Base-by-base conservation (phyloP, 2,888 invertebrate genomes). In the Cosmopolites sordidus region DNA sequence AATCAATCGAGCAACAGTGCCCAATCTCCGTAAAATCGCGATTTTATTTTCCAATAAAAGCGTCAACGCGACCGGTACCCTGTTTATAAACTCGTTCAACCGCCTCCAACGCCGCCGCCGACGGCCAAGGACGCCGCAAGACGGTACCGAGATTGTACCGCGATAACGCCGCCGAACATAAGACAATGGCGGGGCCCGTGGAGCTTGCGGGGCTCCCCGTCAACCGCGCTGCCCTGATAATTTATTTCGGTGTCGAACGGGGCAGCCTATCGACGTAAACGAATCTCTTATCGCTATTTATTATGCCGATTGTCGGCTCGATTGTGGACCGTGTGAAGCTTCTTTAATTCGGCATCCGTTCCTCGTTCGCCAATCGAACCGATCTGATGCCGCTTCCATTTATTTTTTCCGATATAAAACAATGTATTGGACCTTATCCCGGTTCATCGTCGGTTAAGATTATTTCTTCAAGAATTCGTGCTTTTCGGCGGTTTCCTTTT, bases 211-310 rank as follows among this genome's bases (percentile, higher is more conserved):
- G 41, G 14, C 27, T 27, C 27, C 9, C 5, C 27, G 27, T 5
- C 6, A 9, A 9, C 27, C 27, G 9, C 9, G 6, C 9, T 9
- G 27, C 48, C 42, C 52, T 37, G 56, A 56, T 56, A 56, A 56
- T 56, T 56, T 56, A 56, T 56, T 53, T 56, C 41, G 52, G 52
- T 56, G 56, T 56, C 52, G 52, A n/a, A 42, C 27, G 16, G 15
- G 49, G 52, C 40, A 37, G 40, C 48, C 52, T 56, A 56, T 56
- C 55, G 54, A 56, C 55, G 53, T 60, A 59, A 62, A 58, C 60
- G 57, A 58, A 58, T 62, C 61, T 59, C 60, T 59, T 51, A 60
- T 60, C 58, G 58, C 48, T 60, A 61, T 61, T 62, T 62, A 62
- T 61, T 61, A 56, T 56, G 44, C 49, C 49, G 56, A 56, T 56